Evolutionary conservation across 2,113 vertebrate genomes (phyloP), one percentile per base, ranked within the genome.

Genomic region (Prionailurus viverrinus): DNA sequence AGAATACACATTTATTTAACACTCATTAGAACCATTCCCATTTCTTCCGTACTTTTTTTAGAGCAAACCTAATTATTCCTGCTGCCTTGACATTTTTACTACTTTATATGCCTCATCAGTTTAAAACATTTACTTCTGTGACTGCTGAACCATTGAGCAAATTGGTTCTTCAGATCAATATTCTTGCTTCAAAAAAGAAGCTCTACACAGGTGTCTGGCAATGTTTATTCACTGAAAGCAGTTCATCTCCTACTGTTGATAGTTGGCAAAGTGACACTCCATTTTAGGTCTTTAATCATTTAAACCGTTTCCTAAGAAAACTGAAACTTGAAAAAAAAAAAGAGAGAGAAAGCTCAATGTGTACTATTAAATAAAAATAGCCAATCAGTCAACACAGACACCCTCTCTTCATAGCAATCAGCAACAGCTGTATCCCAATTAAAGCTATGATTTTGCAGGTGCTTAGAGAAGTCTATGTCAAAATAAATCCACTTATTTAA

Each of bases 401-500:
- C 68, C 79, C 66, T 82, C 78, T 87, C 79, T 79, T 91, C 89
- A 41, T 23, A 58, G 94, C 86, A 97, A 97, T 97, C 97, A 97
- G 91, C 36, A 93, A 79, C 97, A 98, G 92, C 97, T 98, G 97
- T 96, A 94, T 97, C 45, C 66, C 69, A 96, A 95, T 95, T 97
- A 95, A 96, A 79, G 31, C 86, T 93, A 10, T 94, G 86, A 95
- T 94, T 93, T 61, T 87, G 95, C 98, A 98, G 97, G 98, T 98
- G 97, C 61, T 96, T 68, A 68, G 58, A 98, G 61, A 86, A 94
- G 69, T 66, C 51, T 94, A 66, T 90, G 81, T 95, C 87, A 97
- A 97, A 97, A 96, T 97, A 97, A 98, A 97, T 96, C 89, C 87
- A 98, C 96, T 97, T 97, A 98, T 95, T 97, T 97, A 96, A 97